Conservation (phyloP, 2,797 vertebrate genomes). For the Schizopygopsis malacanthus region DNA sequence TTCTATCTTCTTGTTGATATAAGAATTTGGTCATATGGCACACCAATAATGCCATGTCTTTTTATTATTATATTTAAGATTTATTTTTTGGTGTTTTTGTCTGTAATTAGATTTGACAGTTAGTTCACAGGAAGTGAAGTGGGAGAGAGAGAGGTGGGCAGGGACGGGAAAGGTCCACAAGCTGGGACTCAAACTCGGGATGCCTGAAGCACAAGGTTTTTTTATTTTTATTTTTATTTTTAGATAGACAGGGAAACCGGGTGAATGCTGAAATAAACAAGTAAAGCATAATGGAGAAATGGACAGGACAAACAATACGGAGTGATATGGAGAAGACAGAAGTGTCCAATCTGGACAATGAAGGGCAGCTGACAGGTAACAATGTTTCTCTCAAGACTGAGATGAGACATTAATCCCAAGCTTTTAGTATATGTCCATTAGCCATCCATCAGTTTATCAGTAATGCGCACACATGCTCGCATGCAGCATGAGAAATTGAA, state of each 20-base stretch:
- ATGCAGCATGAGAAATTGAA: conserved; percentile 6
- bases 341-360: background rate
- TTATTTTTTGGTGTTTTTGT: background rate
- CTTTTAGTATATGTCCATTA: conserved; percentile 35
- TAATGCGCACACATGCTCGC: background rate
- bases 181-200: no score
- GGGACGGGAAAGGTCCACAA: no score
- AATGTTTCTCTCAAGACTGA: background rate
- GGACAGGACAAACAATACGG: background rate
- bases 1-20: background rate
- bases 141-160: no score
- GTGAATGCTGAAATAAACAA: background rate
- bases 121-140: background rate
- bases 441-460: conserved; percentile 32
- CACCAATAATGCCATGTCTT: background rate
- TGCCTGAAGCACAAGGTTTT: background rate
- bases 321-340: background rate
- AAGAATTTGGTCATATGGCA: background rate
- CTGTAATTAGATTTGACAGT: background rate
- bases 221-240: background rate
- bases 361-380: conserved; percentile 22
- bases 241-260: background rate
- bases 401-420: conserved; percentile 21
- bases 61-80: background rate
- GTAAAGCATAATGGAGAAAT: conserved; percentile 20